phyloP scores from a whole-genome alignment of 2,797 vertebrate species.

The Holocentrus rufus region DNA sequence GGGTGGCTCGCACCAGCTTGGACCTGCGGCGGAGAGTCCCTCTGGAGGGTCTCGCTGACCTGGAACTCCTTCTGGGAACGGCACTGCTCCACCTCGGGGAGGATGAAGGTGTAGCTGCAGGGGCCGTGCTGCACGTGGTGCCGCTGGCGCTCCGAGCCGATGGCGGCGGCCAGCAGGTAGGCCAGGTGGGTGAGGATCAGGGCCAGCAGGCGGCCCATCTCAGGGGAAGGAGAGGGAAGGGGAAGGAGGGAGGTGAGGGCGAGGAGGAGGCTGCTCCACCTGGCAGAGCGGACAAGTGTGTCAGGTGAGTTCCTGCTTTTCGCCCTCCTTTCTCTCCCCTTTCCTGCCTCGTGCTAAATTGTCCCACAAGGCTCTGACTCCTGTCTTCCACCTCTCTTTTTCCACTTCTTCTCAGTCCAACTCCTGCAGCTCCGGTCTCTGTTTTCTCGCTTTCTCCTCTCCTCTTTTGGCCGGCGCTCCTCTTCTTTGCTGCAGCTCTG shows the following conservation, averaged over 20 bases:
- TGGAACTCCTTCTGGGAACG: constrained; percentile 73
- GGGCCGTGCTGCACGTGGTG: constrained; percentile 84
- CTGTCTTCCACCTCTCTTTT: constrained; percentile 15
- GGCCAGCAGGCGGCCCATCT: constrained; percentile 74
- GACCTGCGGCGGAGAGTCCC: constrained; percentile 77
- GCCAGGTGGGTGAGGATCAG: constrained; percentile 69
- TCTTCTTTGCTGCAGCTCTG: constrained; percentile 25
- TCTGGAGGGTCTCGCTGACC: constrained; percentile 84
- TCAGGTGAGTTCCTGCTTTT: constrained; percentile 33
- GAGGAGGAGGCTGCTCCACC: constrained; percentile 35
- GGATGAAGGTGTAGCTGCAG: constrained; percentile 87
- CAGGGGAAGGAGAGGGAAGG: constrained; percentile 33
- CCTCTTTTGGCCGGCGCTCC: constrained; percentile 42
- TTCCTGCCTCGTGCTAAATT: constrained; percentile 10
- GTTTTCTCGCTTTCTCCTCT: constrained; percentile 46
- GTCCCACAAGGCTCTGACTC: constrained; percentile 26
- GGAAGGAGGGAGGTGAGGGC: constrained; percentile 23
- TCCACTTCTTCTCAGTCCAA: constrained; percentile 43
- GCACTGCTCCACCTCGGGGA: constrained; percentile 85
- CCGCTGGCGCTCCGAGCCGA: constrained; percentile 75
- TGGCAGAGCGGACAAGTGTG: constrained; percentile 42
- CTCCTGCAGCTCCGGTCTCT: constrained; percentile 40
- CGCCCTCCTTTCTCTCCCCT: constrained; percentile 11
- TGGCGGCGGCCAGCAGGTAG: constrained; percentile 63
- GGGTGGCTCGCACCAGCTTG: constrained; percentile 40